Percentiles rank a stretch among this genome's conserved stretches.
phyloP scores from a whole-genome alignment of 2,888 invertebrate genomes.

The Macrosiphum euphorbiae region DNA sequence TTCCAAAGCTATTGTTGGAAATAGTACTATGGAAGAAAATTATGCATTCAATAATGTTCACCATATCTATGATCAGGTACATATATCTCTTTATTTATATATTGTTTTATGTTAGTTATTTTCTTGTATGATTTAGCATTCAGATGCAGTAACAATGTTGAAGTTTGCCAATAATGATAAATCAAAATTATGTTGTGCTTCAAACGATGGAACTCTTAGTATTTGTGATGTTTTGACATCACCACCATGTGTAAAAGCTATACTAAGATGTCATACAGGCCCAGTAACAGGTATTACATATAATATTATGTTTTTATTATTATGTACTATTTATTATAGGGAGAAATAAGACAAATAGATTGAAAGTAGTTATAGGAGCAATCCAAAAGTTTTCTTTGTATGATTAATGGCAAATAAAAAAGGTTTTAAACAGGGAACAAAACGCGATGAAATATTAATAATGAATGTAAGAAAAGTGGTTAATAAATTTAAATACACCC shows the following conservation, averaged over 20 bases:
- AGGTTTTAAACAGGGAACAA: no score
- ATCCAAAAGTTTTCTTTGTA: background rate
- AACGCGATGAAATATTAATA: no score
- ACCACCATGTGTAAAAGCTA: slow-evolving; percentile 80
- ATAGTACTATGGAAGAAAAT: slow-evolving; percentile 80
- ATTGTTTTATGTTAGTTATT: slow-evolving; percentile 29
- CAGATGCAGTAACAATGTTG: slow-evolving; percentile 80
- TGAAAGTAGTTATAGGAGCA: background rate
- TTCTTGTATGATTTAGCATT: slow-evolving; percentile 61
- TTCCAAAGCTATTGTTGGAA: slow-evolving; percentile 76
- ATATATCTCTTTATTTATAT: slow-evolving; percentile 17
- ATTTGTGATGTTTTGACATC: slow-evolving; percentile 82
- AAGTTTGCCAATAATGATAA: slow-evolving; percentile 89
- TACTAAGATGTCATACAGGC: slow-evolving; percentile 82
- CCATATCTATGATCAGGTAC: slow-evolving; percentile 88
- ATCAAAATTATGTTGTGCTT: slow-evolving; percentile 83
- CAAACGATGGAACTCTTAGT: slow-evolving; percentile 83
- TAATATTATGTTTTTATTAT: background rate
- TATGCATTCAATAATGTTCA: slow-evolving; percentile 90
- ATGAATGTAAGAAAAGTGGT: no score
- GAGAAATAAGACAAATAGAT: background rate
- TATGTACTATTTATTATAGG: background rate
- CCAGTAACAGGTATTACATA: slow-evolving; percentile 78
- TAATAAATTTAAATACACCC: no score
- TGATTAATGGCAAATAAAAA: no score